phyloP scores from a whole-genome alignment of 2,113 vertebrate genomes.

The Gambusia affinis region DNA sequence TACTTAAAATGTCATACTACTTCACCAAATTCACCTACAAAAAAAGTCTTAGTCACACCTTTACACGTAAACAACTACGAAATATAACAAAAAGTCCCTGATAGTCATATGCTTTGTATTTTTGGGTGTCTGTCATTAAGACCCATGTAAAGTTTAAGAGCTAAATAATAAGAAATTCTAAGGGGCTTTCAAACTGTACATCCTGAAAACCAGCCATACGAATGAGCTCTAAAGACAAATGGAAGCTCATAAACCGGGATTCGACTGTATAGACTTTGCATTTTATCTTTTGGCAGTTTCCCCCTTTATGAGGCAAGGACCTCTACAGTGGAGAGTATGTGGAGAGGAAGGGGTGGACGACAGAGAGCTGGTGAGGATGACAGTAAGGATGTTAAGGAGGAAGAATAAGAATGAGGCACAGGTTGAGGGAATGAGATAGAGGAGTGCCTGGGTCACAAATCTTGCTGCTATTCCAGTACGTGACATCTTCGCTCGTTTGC shows the following conservation, averaged over 20 bases:
- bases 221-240: conserved; percentile 79
- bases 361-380: conserved; percentile 26
- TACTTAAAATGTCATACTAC: neutral
- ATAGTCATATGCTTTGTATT: conserved; percentile 48
- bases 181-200: conserved; percentile 63
- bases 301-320: conserved; percentile 90
- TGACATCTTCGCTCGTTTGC: conserved; percentile 99
- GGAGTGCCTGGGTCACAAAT: conserved; percentile 89
- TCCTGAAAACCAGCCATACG: conserved; percentile 58
- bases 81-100: conserved; percentile 50
- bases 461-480: conserved; percentile 97
- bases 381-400: conserved; percentile 54
- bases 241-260: conserved; percentile 93
- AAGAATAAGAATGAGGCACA: conserved; percentile 67
- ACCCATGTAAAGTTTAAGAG: conserved; percentile 56
- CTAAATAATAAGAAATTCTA: conserved; percentile 69
- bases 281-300: conserved; percentile 96
- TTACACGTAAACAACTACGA: conserved; percentile 41
- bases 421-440: conserved; percentile 60
- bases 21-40: neutral
- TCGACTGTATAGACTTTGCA: conserved; percentile 97
- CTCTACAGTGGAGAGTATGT: conserved; percentile 77
- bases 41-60: conserved; percentile 7
- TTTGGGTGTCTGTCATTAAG: conserved; percentile 51
- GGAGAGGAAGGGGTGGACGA: conserved; percentile 25